Conservation (phyloP, 2,888 invertebrate genomes). For the Candidula unifasciata region DNA sequence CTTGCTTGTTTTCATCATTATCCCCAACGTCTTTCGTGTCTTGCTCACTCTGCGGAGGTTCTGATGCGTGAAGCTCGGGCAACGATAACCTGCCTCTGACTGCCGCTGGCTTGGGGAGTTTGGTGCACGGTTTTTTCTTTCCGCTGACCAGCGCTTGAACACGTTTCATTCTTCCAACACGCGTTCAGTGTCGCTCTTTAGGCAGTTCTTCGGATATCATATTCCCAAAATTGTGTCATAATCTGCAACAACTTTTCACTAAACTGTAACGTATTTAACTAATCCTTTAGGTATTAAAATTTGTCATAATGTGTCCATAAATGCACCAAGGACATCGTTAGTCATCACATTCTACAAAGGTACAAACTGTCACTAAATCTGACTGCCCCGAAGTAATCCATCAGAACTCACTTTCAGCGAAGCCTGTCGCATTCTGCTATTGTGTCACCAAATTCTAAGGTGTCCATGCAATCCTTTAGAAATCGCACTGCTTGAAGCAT, state of each 20-base stretch:
- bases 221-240: neutral
- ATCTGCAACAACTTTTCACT: too few species aligned
- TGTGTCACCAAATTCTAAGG: too few species aligned
- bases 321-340: too few species aligned
- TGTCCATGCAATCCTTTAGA: neutral
- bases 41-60: neutral
- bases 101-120: conserved; percentile 41
- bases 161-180: conserved; percentile 38
- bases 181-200: neutral
- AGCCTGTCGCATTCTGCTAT: too few species aligned
- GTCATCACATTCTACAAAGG: too few species aligned
- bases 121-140: conserved; percentile 50
- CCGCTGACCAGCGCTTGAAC: conserved; percentile 46
- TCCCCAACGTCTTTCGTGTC: neutral
- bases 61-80: neutral
- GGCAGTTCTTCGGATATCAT: too few species aligned
- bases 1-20: neutral
- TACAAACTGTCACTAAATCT: too few species aligned
- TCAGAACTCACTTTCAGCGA: too few species aligned
- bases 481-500: neutral
- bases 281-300: too few species aligned
- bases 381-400: too few species aligned
- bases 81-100: neutral
- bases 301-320: too few species aligned
- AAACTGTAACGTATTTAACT: too few species aligned